Percentiles rank a stretch among this genome's conserved stretches.
Evolutionary conservation across 2,888 invertebrate genomes (phyloP).

Genomic region (Cataglyphis livida): DNA sequence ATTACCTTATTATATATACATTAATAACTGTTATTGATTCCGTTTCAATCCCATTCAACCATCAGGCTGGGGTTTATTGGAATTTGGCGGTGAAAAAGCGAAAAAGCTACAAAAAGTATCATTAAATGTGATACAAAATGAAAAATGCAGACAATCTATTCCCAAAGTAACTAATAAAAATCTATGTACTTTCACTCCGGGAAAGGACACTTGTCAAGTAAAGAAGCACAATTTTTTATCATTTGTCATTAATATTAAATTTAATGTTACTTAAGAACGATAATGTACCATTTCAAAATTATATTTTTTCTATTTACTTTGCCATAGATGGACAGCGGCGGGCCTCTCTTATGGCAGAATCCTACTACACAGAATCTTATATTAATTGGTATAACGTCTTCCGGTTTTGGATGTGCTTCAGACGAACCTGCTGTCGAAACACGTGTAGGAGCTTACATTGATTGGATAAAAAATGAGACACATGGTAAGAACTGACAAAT

Average conservation of each 20-base stretch:
- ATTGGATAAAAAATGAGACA: slow-evolving; percentile 86
- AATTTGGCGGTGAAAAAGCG: slow-evolving; percentile 86
- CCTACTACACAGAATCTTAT: slow-evolving; percentile 73
- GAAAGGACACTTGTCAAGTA: slow-evolving; percentile 89
- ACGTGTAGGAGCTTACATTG: slow-evolving; percentile 86
- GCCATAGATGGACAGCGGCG: slow-evolving; percentile 86
- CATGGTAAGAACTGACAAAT: slow-evolving; percentile 61
- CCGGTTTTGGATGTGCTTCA: slow-evolving; percentile 86
- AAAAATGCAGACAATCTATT: slow-evolving; percentile 82
- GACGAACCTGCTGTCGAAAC: slow-evolving; percentile 87
- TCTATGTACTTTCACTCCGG: slow-evolving; percentile 87
- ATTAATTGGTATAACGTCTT: slow-evolving; percentile 87
- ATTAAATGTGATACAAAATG: slow-evolving; percentile 86
- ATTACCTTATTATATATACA: not conserved
- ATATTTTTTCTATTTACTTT: not conserved
- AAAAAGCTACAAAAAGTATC: slow-evolving; percentile 86
- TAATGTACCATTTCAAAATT: not conserved
- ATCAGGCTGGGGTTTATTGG: slow-evolving; percentile 88
- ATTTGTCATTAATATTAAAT: not conserved
- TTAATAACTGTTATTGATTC: not conserved
- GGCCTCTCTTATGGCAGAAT: slow-evolving; percentile 87
- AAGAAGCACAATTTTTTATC: slow-evolving; percentile 10
- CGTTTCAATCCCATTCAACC: not conserved
- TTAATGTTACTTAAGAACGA: not conserved
- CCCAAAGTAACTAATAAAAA: slow-evolving; percentile 67